A percentile compares a stretch with the other conserved stretches of the same genome.
These are phyloP conservation scores for Pseudois nayaur DNA, from an alignment of 2,113 vertebrate genomes.

Conservation along the genomic window DNA sequence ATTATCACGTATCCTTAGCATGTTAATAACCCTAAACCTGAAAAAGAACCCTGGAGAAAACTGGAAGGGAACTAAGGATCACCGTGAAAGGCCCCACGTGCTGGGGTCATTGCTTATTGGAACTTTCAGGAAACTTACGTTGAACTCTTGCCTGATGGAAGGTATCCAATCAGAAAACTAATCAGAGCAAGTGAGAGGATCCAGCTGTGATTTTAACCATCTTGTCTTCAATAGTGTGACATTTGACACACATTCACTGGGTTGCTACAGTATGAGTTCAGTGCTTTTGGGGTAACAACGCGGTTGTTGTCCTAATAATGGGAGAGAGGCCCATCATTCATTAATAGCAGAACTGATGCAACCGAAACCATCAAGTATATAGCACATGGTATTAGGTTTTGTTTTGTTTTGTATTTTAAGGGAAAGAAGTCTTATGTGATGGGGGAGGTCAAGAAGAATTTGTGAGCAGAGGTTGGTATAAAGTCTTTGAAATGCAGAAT, in stretches of 20 bases:
- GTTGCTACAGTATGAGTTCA: neutral
- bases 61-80: neutral
- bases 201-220: neutral
- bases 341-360: neutral
- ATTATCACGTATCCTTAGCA: slow-evolving; percentile 74
- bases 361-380: neutral
- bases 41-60: slow-evolving; percentile 42
- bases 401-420: neutral
- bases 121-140: neutral
- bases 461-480: neutral
- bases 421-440: neutral
- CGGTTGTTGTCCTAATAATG: neutral
- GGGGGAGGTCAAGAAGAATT: neutral
- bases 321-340: neutral
- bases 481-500: slow-evolving; percentile 22
- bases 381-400: neutral
- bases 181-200: neutral
- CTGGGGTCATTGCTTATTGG: neutral
- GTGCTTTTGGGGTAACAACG: neutral
- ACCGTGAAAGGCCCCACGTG: neutral
- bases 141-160: neutral
- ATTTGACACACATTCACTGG: neutral
- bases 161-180: neutral
- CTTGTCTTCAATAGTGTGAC: neutral
- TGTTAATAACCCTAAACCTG: slow-evolving; percentile 70